Conservation (phyloP, 2,888 invertebrate species). For the Hemistola chrysoprasaria region DNA sequence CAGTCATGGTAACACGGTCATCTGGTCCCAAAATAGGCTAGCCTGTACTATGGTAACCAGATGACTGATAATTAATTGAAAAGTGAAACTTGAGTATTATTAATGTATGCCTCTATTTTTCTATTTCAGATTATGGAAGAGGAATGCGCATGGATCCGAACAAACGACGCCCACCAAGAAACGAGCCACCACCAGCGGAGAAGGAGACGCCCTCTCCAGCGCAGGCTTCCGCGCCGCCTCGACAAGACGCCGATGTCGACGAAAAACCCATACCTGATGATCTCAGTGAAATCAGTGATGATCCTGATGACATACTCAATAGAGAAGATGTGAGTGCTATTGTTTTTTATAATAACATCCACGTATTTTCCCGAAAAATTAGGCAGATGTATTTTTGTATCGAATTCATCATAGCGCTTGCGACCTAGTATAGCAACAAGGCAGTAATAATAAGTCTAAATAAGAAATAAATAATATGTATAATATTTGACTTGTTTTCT, state of each 20-base stretch:
- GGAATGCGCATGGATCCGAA: slow-evolving; percentile 67
- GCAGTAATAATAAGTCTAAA: no score
- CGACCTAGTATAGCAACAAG: no score
- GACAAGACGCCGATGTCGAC: slow-evolving; percentile 69
- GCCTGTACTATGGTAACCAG: no score
- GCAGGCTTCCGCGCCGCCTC: slow-evolving; percentile 47
- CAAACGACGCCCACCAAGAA: slow-evolving; percentile 63
- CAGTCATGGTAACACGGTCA: no score
- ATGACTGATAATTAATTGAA: no score
- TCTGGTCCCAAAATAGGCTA: no score
- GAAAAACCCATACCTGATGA: slow-evolving; percentile 85
- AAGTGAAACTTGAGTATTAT: background rate
- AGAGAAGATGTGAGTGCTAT: slow-evolving; percentile 85
- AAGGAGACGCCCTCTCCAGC: slow-evolving; percentile 57
- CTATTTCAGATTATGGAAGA: slow-evolving; percentile 61
- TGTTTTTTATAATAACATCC: no score
- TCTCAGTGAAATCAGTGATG: slow-evolving; percentile 94
- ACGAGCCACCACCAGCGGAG: slow-evolving; percentile 54
- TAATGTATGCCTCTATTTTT: background rate
- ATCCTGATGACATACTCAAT: slow-evolving; percentile 93
- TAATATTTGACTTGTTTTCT: slow-evolving; percentile 4
- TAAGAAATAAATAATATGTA: no score
- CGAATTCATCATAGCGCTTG: no score
- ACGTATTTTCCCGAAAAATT: no score
- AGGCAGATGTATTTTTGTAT: no score